Evolutionary conservation across 2,113 vertebrate species (phyloP).

Genomic region (Galemys pyrenaicus): DNA sequence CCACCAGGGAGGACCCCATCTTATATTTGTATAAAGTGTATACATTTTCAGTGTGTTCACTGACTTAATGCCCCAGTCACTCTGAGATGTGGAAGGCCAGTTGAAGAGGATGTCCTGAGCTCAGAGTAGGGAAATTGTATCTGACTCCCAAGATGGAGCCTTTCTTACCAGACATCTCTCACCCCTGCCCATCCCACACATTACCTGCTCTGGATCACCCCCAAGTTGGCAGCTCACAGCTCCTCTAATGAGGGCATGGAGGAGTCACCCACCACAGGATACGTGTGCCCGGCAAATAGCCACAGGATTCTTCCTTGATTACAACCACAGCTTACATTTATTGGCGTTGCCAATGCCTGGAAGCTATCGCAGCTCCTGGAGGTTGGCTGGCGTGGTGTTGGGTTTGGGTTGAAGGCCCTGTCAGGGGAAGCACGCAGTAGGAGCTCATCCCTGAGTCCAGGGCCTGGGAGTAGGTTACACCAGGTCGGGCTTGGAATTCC

Average conservation of each 20-base stretch:
- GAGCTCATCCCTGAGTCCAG: neutral
- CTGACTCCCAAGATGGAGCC: neutral
- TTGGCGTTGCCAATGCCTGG: neutral
- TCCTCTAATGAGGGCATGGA: neutral
- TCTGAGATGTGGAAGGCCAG: neutral
- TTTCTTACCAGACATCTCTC: neutral
- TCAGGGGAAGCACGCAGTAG: accelerated
- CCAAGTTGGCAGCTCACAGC: neutral
- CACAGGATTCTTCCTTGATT: neutral
- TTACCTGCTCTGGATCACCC: neutral
- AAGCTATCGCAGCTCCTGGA: neutral
- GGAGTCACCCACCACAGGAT: neutral
- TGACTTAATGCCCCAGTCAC: neutral
- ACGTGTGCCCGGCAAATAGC: neutral
- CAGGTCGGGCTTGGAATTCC: neutral
- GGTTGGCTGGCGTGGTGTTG: neutral
- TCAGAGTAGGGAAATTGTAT: neutral
- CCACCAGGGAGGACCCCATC: too few species aligned
- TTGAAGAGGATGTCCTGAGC: neutral
- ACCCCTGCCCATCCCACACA: neutral
- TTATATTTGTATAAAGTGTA: neutral
- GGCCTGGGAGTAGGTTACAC: neutral
- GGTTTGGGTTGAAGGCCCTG: neutral
- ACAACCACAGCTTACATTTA: neutral
- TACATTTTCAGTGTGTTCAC: neutral